Evolutionary conservation across 1,140 invertebrate genomes (phyloP).

Genomic region (Bradysia coprophila): DNA sequence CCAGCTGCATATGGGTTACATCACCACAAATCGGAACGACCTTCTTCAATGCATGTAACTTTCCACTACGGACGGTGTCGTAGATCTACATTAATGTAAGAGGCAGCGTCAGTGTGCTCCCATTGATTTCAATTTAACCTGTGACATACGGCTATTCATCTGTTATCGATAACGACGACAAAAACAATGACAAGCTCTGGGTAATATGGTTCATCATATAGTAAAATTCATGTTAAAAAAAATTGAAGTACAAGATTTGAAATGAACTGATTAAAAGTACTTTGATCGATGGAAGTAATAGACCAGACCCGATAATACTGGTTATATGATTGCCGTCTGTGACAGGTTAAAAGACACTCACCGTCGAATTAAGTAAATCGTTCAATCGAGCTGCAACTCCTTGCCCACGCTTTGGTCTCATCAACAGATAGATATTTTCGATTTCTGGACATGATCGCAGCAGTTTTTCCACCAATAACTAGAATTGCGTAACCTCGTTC

Average conservation of each 20-base stretch:
- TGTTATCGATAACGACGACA: too few relatives aligned
- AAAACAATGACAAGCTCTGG: too few relatives aligned
- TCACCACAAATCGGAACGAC: conserved; percentile 72
- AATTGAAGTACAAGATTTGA: conserved; percentile 3
- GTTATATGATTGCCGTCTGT: too few relatives aligned
- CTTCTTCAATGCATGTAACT: conserved; percentile 61
- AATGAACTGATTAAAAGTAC: neutral
- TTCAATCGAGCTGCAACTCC: conserved; percentile 47
- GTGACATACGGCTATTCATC: too few relatives aligned
- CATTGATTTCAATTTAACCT: too few relatives aligned
- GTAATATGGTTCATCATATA: too few relatives aligned
- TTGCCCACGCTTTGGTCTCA: conserved; percentile 62
- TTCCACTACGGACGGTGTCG: conserved; percentile 53
- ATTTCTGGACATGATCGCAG: conserved; percentile 67
- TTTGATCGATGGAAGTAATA: too few relatives aligned
- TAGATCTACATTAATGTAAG: conserved; percentile 43
- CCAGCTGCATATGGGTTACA: conserved; percentile 72
- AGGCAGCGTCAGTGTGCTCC: too few relatives aligned
- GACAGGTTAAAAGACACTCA: too few relatives aligned
- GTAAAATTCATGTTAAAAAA: too few relatives aligned
- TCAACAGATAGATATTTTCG: conserved; percentile 58
- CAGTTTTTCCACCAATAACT: conserved; percentile 74
- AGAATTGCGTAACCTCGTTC: too few relatives aligned
- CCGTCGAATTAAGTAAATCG: conserved; percentile 50
- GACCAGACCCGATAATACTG: too few relatives aligned